Percentiles rank a stretch among this genome's conserved stretches.
Conservation (phyloP, 2,113 vertebrate genomes). For the Delphinus delphis region DNA sequence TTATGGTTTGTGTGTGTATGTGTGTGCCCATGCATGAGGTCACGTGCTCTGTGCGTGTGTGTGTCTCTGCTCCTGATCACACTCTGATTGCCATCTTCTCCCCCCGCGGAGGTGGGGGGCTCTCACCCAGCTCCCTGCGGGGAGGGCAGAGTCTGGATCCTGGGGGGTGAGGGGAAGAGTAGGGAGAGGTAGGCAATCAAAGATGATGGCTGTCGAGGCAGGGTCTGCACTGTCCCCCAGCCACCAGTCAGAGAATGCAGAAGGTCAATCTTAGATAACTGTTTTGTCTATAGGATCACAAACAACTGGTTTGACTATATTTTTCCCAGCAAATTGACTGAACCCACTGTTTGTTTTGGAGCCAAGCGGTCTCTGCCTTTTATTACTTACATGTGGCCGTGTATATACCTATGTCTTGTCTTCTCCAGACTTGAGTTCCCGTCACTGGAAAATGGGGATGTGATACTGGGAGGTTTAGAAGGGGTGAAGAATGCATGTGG, state of each 20-base stretch:
- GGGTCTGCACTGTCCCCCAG: not conserved
- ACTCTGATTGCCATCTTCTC: not conserved
- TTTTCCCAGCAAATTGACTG: not conserved
- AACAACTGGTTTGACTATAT: slow-evolving; percentile 41
- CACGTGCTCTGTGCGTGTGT: not conserved
- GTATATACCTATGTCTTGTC: not conserved
- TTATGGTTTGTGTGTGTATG: not conserved
- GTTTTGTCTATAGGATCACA: slow-evolving; percentile 75
- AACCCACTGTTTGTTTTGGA: not conserved
- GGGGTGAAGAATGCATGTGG: not conserved
- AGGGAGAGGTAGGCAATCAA: not conserved
- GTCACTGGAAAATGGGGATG: not conserved
- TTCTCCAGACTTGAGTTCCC: not conserved
- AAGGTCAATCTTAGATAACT: slow-evolving; percentile 33
- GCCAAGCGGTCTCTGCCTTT: not conserved
- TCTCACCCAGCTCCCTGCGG: not conserved
- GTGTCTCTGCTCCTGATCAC: not conserved
- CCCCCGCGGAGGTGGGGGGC: not conserved
- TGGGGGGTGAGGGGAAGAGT: not conserved
- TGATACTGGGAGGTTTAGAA: not conserved
- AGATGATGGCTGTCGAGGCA: not conserved
- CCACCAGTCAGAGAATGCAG: not conserved
- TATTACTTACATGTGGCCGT: not conserved
- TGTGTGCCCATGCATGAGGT: not conserved
- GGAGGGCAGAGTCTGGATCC: not conserved